phyloP scores from a whole-genome alignment of 2,888 invertebrate species.

The Drosophila niveifrons region DNA sequence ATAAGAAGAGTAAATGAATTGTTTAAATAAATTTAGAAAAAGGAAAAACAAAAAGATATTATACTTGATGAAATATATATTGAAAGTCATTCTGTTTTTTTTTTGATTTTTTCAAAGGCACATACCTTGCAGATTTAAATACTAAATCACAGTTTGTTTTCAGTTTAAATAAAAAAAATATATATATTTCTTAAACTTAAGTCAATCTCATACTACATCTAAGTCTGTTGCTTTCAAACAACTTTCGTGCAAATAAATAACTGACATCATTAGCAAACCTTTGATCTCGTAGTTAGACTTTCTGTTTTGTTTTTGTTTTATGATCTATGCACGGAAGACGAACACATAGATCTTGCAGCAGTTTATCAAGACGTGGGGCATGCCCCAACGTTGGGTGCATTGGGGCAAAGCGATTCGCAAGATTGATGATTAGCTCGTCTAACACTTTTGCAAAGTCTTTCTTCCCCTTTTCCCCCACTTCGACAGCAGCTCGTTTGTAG shows the following conservation, averaged over 20 bases:
- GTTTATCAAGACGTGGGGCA: constrained; percentile 32
- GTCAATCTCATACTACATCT: neutral
- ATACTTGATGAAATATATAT: too few relatives aligned
- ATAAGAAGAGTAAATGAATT: too few relatives aligned
- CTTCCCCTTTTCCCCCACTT: neutral
- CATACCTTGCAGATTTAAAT: too few relatives aligned
- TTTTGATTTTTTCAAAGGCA: too few relatives aligned
- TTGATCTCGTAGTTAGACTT: constrained; percentile 27
- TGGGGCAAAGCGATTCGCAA: constrained; percentile 20
- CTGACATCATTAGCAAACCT: constrained; percentile 8
- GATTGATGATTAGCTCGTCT: constrained; percentile 43
- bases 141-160: too few relatives aligned
- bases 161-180: too few relatives aligned
- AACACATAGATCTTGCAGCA: constrained; percentile 39
- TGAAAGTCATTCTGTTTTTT: too few relatives aligned
- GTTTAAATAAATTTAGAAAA: too few relatives aligned
- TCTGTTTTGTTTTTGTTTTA: constrained; percentile 32
- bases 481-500: neutral
- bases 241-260: neutral
- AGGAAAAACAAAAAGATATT: too few relatives aligned
- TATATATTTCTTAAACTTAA: too few relatives aligned
- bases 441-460: constrained; percentile 16
- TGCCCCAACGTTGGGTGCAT: constrained; percentile 17
- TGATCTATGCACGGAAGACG: constrained; percentile 22
- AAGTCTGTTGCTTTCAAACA: neutral